Base-by-base conservation (phyloP, 1,140 invertebrate genomes). In the Octopus sinensis region DNA sequence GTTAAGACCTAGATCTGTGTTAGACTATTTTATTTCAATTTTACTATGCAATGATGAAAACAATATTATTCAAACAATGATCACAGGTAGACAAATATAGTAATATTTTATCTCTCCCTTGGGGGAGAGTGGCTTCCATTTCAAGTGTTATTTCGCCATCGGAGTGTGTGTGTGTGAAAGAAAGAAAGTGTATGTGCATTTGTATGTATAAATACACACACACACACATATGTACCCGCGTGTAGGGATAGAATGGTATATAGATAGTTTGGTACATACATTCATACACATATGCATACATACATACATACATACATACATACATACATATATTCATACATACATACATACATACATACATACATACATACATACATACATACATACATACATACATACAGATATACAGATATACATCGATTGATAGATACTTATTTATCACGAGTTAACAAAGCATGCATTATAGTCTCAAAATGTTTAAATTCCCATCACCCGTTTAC, bases 251-350 rank as follows among this genome's bases (percentile, higher is more conserved):
- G 9, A 17, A 10, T 10, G 1, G 17, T 62, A 62, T 62, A 3
- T 62, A 3, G 4, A 53, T 54, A 53, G 13, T 6, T 54, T 53
- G 30, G n/a, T 56, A 51, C 53, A 79, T 54, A 79, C 52, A 79
- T 79, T 62, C 12, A 53, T 79, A 62, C n/a, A 53, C 62, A 79
- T 2, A 53, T 79, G 62, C 12, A 79, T 79, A 79, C 52, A 79
- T 79, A 79, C 23, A 79, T 79, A 79, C 23, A 53, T 79, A 79
- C 23, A 79, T 53, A 79, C 4, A 79, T 79, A 53, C 23, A 53
- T 79, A 79, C 23, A 79, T 79, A 79, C 23, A 79, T 79, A 4
- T 4, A 79, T 79, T 51, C 23, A 53, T 79, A 79, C 51, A 53
- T 56, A 54, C 13, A 53, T 79, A 79, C 51, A 79, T 51, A 79